phyloP scores from a whole-genome alignment of 2,113 vertebrate species.

The Cebus imitator region DNA sequence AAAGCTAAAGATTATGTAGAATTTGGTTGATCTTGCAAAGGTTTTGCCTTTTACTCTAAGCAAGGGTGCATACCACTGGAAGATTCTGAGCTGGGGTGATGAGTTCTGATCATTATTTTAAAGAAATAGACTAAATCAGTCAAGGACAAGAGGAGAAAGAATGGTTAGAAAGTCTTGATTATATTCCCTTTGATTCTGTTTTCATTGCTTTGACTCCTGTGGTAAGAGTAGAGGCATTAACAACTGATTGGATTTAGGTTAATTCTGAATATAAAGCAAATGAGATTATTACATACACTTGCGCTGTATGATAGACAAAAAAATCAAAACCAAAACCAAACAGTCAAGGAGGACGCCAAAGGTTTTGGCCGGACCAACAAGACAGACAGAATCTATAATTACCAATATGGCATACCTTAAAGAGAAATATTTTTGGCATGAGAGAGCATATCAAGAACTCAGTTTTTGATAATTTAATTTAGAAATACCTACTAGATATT shows the following conservation, averaged over 20 bases:
- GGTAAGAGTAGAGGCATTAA: neutral
- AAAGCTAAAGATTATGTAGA: neutral
- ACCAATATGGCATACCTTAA: neutral
- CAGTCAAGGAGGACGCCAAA: neutral
- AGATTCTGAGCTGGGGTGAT: neutral
- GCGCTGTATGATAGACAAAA: neutral
- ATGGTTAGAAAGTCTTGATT: neutral
- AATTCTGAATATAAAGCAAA: neutral
- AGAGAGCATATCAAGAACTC: neutral
- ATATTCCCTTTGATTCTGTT: neutral
- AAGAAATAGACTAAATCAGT: neutral
- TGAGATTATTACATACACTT: neutral
- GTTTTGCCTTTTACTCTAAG: neutral
- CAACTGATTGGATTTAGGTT: neutral
- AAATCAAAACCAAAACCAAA: neutral
- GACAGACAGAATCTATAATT: neutral
- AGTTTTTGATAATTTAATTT: neutral
- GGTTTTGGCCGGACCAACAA: neutral
- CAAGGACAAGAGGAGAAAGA: neutral
- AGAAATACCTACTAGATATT: neutral
- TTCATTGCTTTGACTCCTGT: neutral
- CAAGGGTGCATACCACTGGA: neutral
- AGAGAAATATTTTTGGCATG: neutral
- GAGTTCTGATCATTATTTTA: neutral
- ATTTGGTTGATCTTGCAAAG: neutral